A percentile compares a stretch with the other conserved stretches of the same genome.
Conservation (phyloP, 2,113 vertebrate species). For the Amia ocellicauda region DNA sequence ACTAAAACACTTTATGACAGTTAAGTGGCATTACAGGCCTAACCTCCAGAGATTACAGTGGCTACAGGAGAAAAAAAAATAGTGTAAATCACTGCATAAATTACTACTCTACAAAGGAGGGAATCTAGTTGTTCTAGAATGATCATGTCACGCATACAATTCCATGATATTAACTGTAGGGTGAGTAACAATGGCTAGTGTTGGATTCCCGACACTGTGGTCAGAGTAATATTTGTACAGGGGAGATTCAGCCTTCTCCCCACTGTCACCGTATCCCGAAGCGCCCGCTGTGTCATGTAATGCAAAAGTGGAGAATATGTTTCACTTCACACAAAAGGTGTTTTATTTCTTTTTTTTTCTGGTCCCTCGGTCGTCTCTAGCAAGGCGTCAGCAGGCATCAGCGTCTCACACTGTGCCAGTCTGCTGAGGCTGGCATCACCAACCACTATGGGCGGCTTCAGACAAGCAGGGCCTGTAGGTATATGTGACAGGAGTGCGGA, state of each 20-base stretch:
- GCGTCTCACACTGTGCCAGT: not conserved
- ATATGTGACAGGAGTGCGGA: not conserved
- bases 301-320: not conserved
- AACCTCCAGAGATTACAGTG: not conserved
- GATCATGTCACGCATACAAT: not conserved
- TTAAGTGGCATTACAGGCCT: slow-evolving; percentile 4
- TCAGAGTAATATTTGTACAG: not conserved
- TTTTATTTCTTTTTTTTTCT: not conserved
- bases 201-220: not conserved
- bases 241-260: not conserved
- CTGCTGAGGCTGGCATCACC: not conserved
- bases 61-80: not conserved
- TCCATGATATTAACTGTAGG: not conserved
- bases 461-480: no score
- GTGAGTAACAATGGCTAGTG: not conserved
- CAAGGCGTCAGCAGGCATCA: not conserved
- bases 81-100: slow-evolving; percentile 3
- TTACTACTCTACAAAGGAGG: not conserved
- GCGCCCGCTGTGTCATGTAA: not conserved
- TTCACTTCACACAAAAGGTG: not conserved
- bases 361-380: not conserved
- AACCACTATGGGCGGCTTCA: not conserved
- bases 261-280: not conserved
- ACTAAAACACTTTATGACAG: slow-evolving; percentile 14
- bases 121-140: not conserved